Conservation (phyloP, 2,888 invertebrate species). For the Boloria euphrosyne region DNA sequence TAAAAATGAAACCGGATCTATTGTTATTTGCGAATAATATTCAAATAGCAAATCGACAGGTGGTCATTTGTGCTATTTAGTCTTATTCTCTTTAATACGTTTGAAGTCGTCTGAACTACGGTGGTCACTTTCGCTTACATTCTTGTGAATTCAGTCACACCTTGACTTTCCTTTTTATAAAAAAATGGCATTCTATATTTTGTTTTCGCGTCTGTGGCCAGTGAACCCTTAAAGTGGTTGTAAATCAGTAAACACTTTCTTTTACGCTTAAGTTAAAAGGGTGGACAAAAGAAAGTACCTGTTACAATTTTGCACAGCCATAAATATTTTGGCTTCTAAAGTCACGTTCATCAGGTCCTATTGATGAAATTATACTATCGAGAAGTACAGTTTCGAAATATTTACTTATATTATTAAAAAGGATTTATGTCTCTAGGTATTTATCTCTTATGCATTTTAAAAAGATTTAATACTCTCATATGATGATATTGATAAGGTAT, state of each 20-base stretch:
- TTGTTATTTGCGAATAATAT: constrained; percentile 71
- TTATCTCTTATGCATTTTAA: too few species aligned
- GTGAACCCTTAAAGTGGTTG: constrained; percentile 59
- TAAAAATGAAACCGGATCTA: constrained; percentile 62
- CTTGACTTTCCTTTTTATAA: constrained; percentile 54
- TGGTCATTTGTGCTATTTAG: constrained; percentile 61
- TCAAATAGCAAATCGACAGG: constrained; percentile 71
- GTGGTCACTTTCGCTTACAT: constrained; percentile 71
- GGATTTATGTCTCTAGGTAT: too few species aligned
- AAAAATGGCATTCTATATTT: constrained; percentile 46
- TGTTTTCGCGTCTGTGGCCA: constrained; percentile 67
- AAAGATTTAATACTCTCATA: too few species aligned
- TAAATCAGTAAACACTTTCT: constrained; percentile 74
- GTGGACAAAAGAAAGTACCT: constrained; percentile 60
- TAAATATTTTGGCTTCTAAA: constrained; percentile 18
- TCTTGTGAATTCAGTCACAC: constrained; percentile 62
- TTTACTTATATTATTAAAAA: too few species aligned
- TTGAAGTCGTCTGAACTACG: constrained; percentile 45
- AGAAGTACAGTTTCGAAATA: too few species aligned
- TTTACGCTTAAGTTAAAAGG: constrained; percentile 48
- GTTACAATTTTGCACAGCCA: constrained; percentile 60
- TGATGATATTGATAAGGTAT: too few species aligned
- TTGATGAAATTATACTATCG: too few species aligned
- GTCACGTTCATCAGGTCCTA: constrained; percentile 4
- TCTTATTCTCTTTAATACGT: constrained; percentile 43